Base-by-base conservation (phyloP, 2,888 invertebrate species). In the Phalera bucephala region DNA sequence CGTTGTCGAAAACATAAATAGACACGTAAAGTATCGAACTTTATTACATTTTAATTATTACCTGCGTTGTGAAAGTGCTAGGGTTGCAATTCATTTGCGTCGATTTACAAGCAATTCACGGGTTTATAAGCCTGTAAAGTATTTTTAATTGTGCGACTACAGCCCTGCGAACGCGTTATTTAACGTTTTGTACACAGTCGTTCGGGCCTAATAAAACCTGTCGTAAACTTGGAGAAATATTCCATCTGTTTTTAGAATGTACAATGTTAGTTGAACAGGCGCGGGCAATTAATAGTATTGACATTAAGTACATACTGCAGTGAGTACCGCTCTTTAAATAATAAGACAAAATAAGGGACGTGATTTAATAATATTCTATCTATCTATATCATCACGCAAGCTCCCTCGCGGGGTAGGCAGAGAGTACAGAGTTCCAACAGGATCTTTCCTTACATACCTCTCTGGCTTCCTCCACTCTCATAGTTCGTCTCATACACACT, bases 141-240 rank as follows among this genome's bases (percentile, higher is more conserved):
- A 64, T 64, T 71, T 76, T 76, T 81, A 76, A 80, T 79, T 80
- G 72, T 69, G 42, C 57, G 60, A 55, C 55, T 76, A 77, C 57
- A 64, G 62, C 62, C 52, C 53, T 53, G 57, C 54, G 64, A 69
- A 70, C 63, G 51, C 62, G 64, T 57, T 61, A 72, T 73, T 74
- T 72, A 74, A 67, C 70, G 53, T 61, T 62, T 61, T 64, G 57
- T 56, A 52, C 57, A 48, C 43, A 44, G 44, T 36, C 54, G 50
- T 65, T 60, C 40, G 36, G 35, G 40, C 39, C 53, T 51, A 50
- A 55, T 70, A 62, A 72, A 68, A 54, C 12, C 21, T 42, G 45
- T 52, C 57, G 54, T 70, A 55, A 71, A 64, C 37, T 40, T 33
- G 31, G 37, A 48, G 47, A 59, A 52, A 52, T 47, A 45, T 39